Conservation (phyloP, 1,140 invertebrate species). For the Amyelois transitella region DNA sequence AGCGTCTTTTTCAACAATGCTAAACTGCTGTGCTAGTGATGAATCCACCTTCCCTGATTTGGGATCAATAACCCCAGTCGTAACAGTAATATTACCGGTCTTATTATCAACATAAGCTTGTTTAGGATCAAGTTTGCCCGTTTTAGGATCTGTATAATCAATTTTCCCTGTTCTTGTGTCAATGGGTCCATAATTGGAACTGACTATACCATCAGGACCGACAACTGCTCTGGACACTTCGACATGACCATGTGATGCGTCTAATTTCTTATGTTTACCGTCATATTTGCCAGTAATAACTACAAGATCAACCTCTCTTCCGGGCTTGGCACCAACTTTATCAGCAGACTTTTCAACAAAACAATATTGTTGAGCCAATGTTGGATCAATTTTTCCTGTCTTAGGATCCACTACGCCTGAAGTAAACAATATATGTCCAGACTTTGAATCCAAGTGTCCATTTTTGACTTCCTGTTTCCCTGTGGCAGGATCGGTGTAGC, state of each 20-base stretch:
- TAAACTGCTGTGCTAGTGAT: conserved; percentile 73
- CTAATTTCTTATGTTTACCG: conserved; percentile 75
- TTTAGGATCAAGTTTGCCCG: conserved; percentile 74
- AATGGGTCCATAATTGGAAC: conserved; percentile 75
- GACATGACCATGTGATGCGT: conserved; percentile 75
- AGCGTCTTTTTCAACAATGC: conserved; percentile 74
- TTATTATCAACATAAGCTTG: conserved; percentile 75
- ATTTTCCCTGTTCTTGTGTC: conserved; percentile 74
- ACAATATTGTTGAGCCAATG: conserved; percentile 75
- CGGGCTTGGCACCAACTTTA: conserved; percentile 56
- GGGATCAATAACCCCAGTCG: conserved; percentile 73
- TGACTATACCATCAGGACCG: conserved; percentile 71
- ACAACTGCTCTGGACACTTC: conserved; percentile 75
- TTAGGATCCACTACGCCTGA: conserved; percentile 75
- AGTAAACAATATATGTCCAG: conserved; percentile 74
- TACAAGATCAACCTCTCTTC: conserved; percentile 72
- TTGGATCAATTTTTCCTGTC: conserved; percentile 74
- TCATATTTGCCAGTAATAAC: conserved; percentile 77
- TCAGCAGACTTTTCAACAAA: conserved; percentile 58
- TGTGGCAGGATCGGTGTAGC: conserved; percentile 70
- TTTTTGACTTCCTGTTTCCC: conserved; percentile 75
- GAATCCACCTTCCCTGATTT: conserved; percentile 75
- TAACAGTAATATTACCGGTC: conserved; percentile 75
- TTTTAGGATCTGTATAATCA: conserved; percentile 74
- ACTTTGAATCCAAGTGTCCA: conserved; percentile 74